Evolutionary conservation across 2,113 vertebrate species (phyloP), one percentile per base, ranked within the genome.

Genomic region (Pteruthius melanotis): DNA sequence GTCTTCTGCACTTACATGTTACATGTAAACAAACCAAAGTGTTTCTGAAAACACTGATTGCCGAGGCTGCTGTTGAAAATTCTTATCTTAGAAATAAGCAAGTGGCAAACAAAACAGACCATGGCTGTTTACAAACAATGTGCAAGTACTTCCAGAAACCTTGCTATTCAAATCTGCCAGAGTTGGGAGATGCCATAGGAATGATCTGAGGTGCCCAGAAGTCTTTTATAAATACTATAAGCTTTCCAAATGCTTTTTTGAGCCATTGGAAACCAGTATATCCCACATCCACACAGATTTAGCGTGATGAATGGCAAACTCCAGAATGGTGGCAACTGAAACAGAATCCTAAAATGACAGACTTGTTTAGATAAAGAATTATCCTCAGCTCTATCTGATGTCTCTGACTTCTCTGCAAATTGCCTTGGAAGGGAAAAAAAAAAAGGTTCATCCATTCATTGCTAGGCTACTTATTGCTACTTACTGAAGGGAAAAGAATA

Each of bases 1-100:
- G 57, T 37, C 49, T 91, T 89, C 65, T 89, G 44, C 49, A 5
- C 50, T 95, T 89, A 39, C 74, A 56, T 91, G 37, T 65, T 72
- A 9, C 31, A 11, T 56, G 45, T 84, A 94, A 91, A 95, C 83
- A 93, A 84, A 84, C 53, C 18, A 16, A 95, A 95, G 65, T 94
- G 91, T 87, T 95, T 84, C 87, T 79, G 89, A 94, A 96, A 95
- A 97, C 90, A 84, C 85, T 89, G 82, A 49, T 75, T 57, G 57
- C 2, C 1, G 4, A 49, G 44, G 59, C 82, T 90, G 79, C 83
- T 77, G 42, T 10, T 71, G 33, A 75, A 70, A 54, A 71, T 45
- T 65, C 65, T 93, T 47, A 28, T 71, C 50, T 87, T 76, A 64
- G 49, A 40, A 84, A 91, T n/a, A 84, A 49, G 31, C 70, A 53